Evolutionary conservation across 1,140 invertebrate species (phyloP).

Genomic region (Caerostris darwini): DNA sequence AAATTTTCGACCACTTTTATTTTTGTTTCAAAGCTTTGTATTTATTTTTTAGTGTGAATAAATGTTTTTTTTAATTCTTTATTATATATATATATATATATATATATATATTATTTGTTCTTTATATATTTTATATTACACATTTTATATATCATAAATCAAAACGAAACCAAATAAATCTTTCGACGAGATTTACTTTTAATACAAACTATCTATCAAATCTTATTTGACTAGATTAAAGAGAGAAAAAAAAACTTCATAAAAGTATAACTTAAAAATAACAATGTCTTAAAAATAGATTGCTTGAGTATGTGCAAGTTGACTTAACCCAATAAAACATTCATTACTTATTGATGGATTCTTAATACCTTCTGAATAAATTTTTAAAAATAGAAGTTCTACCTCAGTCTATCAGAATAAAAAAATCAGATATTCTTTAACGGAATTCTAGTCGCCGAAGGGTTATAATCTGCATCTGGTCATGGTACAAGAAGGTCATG

Average conservation of each 20-base stretch:
- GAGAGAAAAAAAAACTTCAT: background rate
- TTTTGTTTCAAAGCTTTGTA: too few relatives aligned
- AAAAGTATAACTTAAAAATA: background rate
- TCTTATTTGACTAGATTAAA: background rate
- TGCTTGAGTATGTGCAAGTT: background rate
- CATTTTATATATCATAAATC: too few relatives aligned
- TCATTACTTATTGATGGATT: background rate
- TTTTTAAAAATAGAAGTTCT: background rate
- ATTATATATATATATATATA: too few relatives aligned
- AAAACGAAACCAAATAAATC: background rate
- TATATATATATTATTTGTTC: too few relatives aligned
- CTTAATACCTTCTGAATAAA: constrained; percentile 15
- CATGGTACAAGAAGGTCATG: background rate
- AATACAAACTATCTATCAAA: background rate
- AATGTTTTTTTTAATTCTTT: too few relatives aligned
- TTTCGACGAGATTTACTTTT: background rate
- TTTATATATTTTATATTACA: too few relatives aligned
- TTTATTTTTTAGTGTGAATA: too few relatives aligned
- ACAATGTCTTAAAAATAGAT: constrained; percentile 1
- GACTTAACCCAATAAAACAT: background rate
- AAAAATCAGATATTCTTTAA: constrained; percentile 29
- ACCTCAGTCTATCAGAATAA: background rate
- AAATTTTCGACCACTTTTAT: too few relatives aligned
- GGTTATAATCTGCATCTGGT: constrained; percentile 29
- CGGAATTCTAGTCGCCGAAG: background rate